phyloP scores from a whole-genome alignment of 2,113 vertebrate species.

The Odobenus rosmarus region DNA sequence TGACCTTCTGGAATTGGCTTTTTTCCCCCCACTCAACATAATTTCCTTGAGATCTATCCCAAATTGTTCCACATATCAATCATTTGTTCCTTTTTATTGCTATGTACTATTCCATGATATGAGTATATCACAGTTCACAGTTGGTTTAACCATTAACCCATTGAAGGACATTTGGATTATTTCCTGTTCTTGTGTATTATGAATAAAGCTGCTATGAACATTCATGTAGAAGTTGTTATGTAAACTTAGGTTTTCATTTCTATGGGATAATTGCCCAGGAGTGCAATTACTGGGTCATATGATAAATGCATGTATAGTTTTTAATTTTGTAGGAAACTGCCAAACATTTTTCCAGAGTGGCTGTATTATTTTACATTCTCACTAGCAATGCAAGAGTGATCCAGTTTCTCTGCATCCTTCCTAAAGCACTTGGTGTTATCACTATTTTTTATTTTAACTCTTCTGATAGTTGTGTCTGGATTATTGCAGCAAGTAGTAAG shows the following conservation, averaged over 20 bases:
- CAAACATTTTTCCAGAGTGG: background rate
- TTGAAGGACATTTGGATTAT: background rate
- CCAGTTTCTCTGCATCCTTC: background rate
- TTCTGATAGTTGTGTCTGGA: background rate
- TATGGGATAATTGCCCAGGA: background rate
- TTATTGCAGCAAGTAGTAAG: background rate
- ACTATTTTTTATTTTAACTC: background rate
- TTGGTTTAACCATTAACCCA: background rate
- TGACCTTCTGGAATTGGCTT: background rate
- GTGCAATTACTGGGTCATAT: background rate
- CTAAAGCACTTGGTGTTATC: background rate
- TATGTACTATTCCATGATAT: background rate
- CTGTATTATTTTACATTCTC: slow-evolving; percentile 18
- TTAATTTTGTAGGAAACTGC: background rate
- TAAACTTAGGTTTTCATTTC: background rate
- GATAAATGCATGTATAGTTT: background rate
- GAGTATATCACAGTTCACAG: background rate
- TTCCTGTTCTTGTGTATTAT: background rate
- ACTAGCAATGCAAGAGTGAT: background rate
- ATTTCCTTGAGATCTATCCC: background rate
- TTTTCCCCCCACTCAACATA: background rate
- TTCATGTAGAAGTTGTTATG: background rate
- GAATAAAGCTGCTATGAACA: background rate
- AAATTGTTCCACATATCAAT: background rate
- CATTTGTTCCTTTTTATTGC: background rate